Percentiles rank a stretch among this genome's conserved stretches.
Evolutionary conservation across 2,888 invertebrate genomes (phyloP).

Genomic region (Aelia acuminata): DNA sequence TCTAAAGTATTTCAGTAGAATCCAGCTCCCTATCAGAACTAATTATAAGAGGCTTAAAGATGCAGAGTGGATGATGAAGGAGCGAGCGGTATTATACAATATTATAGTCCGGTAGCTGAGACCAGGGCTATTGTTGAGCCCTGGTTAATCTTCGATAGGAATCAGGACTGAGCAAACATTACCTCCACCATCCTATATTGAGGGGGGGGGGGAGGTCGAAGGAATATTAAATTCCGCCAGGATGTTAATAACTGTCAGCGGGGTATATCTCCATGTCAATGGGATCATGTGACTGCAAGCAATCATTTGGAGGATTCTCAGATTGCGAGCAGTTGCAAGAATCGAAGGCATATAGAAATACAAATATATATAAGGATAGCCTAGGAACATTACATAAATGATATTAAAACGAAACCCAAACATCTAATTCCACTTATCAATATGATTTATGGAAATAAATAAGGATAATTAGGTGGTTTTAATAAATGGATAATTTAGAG

Average conservation of each 20-base stretch:
- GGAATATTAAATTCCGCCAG: conserved; percentile 15
- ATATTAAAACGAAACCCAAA: no score
- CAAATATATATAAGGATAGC: no score
- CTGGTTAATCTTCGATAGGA: conserved; percentile 3
- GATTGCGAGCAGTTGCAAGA: no score
- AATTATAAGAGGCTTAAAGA: background rate
- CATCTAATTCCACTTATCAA: no score
- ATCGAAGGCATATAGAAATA: no score
- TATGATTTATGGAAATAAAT: no score
- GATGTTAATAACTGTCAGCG: conserved; percentile 24
- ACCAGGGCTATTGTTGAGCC: background rate
- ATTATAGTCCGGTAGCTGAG: background rate
- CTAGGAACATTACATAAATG: no score
- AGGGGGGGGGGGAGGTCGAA: background rate
- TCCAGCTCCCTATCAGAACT: background rate
- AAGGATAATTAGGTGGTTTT: no score
- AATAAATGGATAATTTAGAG: no score
- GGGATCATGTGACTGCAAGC: background rate
- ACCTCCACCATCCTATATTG: background rate
- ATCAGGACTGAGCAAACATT: conserved; percentile 30
- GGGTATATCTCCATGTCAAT: background rate
- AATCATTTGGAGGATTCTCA: background rate
- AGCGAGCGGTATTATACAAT: no score
- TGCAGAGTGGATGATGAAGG: background rate
- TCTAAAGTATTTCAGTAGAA: background rate